A percentile compares a stretch with the other conserved stretches of the same genome.
Conservation (phyloP, 2,113 vertebrate genomes). For the Eupsittula cactorum region DNA sequence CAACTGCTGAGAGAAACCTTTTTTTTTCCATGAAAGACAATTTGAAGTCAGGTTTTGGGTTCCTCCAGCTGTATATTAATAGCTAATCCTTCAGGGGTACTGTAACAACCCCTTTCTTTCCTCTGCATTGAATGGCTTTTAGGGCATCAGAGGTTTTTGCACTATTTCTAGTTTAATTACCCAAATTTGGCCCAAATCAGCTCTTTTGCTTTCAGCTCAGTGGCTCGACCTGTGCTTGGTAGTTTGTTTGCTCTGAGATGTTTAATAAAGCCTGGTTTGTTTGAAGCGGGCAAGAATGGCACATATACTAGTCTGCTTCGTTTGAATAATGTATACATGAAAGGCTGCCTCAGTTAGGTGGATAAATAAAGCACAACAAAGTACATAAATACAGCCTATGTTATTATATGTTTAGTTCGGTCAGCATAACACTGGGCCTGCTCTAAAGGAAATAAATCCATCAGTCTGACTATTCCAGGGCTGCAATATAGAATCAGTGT, state of each 20-base stretch:
- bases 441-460: not conserved
- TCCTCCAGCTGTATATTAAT: constrained; percentile 8
- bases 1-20: constrained; percentile 15
- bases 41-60: constrained; percentile 1
- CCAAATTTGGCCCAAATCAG: not conserved
- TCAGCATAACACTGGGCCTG: not conserved
- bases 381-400: not conserved
- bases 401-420: not conserved
- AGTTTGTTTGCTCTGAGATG: not conserved
- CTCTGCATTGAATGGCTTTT: not conserved
- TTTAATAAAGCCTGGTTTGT: not conserved
- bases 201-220: not conserved
- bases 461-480: not conserved
- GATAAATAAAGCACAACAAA: not conserved
- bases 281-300: not conserved
- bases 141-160: not conserved
- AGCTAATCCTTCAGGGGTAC: not conserved
- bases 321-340: not conserved
- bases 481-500: not conserved
- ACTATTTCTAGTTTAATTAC: not conserved
- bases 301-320: not conserved
- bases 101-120: not conserved
- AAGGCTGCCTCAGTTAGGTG: not conserved
- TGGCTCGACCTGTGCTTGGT: not conserved
- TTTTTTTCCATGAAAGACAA: constrained; percentile 9